phyloP scores from a whole-genome alignment of 1,140 invertebrate genomes.

The Orius insidiosus region DNA sequence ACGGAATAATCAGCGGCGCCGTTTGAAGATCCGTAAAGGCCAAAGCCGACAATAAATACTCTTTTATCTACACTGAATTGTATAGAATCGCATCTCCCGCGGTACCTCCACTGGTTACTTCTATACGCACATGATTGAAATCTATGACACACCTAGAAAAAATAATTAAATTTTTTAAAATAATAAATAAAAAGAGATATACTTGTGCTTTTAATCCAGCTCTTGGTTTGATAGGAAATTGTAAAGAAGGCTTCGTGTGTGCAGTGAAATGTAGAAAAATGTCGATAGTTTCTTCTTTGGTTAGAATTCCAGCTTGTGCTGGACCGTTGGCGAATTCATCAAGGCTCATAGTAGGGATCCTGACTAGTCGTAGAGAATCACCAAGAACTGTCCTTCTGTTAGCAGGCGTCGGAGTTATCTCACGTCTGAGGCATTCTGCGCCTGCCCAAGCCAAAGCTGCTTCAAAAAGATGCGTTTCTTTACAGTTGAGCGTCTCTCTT shows the following conservation, averaged over 20 bases:
- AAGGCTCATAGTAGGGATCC: slow-evolving; percentile 76
- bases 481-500: slow-evolving; percentile 83
- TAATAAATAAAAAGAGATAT: slow-evolving; percentile 17
- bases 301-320: slow-evolving; percentile 72
- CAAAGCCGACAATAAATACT: slow-evolving; percentile 87
- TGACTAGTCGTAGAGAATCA: slow-evolving; percentile 63
- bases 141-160: slow-evolving; percentile 65
- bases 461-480: slow-evolving; percentile 76
- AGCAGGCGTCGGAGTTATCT: slow-evolving; percentile 46
- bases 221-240: slow-evolving; percentile 63
- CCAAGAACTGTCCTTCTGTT: slow-evolving; percentile 53
- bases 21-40: slow-evolving; percentile 78
- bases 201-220: slow-evolving; percentile 77
- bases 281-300: slow-evolving; percentile 76
- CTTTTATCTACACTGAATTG: slow-evolving; percentile 83
- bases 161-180: not conserved
- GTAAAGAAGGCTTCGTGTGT: slow-evolving; percentile 58
- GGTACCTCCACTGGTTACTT: slow-evolving; percentile 87
- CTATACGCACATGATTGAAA: slow-evolving; percentile 92
- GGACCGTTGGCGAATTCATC: slow-evolving; percentile 84
- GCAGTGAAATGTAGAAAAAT: slow-evolving; percentile 82
- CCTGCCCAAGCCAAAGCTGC: slow-evolving; percentile 78
- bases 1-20: slow-evolving; percentile 80
- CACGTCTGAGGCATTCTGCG: slow-evolving; percentile 63
- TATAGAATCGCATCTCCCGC: slow-evolving; percentile 79